A percentile compares a stretch with the other conserved stretches of the same genome.
Conservation (phyloP, 2,113 vertebrate species). For the Pelecanoides urinatrix region DNA sequence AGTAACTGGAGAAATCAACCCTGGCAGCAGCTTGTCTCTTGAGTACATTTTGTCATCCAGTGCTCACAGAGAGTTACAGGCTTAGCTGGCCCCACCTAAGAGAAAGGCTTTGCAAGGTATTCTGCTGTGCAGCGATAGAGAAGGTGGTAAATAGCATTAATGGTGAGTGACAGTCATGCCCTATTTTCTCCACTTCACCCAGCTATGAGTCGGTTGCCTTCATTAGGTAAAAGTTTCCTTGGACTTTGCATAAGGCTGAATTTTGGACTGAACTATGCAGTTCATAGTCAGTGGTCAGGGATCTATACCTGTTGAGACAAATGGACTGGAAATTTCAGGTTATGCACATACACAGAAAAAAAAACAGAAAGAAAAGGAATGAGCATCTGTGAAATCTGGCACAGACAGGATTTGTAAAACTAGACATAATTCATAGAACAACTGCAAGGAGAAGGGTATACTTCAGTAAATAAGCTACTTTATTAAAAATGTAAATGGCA, state of each 20-base stretch:
- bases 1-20: background rate
- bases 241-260: background rate
- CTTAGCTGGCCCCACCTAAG: background rate
- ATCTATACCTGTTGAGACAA: background rate
- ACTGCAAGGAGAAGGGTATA: background rate
- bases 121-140: background rate
- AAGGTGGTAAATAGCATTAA: constrained; percentile 13
- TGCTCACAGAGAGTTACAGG: background rate
- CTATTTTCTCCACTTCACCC: background rate
- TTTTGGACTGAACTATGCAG: background rate
- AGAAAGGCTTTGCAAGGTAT: background rate
- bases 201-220: background rate
- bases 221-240: background rate
- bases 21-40: background rate
- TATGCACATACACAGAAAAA: background rate
- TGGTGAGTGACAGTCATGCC: constrained; percentile 8
- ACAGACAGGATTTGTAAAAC: background rate
- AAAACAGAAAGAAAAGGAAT: background rate
- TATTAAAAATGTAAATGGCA: constrained; percentile 50
- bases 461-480: constrained; percentile 38
- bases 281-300: background rate
- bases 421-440: background rate
- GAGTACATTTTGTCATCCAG: constrained; percentile 13
- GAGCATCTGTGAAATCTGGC: background rate
- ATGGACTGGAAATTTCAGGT: background rate